Conservation (phyloP, 2,888 invertebrate genomes). For the Agrochola litura region DNA sequence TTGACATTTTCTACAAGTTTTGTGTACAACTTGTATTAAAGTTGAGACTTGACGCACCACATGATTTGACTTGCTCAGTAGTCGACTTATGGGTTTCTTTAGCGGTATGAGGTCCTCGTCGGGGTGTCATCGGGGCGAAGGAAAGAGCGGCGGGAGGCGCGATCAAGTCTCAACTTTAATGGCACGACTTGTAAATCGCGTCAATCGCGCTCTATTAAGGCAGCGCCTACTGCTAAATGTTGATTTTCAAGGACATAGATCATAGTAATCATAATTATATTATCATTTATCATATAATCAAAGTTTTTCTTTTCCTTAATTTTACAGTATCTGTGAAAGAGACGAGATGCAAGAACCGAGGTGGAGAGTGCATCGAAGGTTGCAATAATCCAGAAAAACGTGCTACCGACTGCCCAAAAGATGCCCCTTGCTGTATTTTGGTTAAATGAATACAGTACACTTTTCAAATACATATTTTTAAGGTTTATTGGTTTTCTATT, state of each 20-base stretch:
- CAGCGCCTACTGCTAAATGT: background rate
- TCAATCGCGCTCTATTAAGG: background rate
- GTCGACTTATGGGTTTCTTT: no score
- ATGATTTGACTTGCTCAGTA: no score
- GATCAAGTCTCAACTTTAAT: no score
- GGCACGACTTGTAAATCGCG: background rate
- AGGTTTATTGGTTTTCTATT: fast-evolving
- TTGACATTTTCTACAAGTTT: no score
- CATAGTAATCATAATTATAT: background rate
- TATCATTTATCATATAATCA: background rate
- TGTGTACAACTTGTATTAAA: no score
- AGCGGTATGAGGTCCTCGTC: no score
- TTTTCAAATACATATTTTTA: background rate
- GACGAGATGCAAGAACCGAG: constrained; percentile 74
- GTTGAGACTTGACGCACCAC: no score
- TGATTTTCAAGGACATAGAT: background rate
- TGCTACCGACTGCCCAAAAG: constrained; percentile 69
- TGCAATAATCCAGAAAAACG: constrained; percentile 30
- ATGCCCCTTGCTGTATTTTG: constrained; percentile 71
- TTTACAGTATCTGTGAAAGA: constrained; percentile 77
- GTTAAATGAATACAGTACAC: constrained; percentile 12
- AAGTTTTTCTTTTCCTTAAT: no score
- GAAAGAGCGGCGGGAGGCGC: no score
- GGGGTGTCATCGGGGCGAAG: no score
- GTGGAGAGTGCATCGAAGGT: constrained; percentile 62